Conservation (phyloP, 2,888 invertebrate genomes). For the Dryobota labecula region DNA sequence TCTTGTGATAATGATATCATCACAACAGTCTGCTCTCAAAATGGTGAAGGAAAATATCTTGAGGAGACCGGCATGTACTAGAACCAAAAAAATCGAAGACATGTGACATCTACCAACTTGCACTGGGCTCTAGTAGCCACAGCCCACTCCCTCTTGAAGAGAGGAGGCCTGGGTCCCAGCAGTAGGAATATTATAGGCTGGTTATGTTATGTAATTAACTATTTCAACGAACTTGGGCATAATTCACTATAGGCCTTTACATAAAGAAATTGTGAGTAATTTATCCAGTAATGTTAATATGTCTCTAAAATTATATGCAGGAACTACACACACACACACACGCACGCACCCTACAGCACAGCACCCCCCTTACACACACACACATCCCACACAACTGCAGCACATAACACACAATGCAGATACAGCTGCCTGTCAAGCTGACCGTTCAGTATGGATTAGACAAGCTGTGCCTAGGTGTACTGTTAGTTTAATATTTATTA, state of each 20-base stretch:
- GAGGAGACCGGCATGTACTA: too few species aligned
- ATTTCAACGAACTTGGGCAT: slow-evolving; percentile 15
- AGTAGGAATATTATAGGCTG: too few species aligned
- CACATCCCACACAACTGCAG: too few species aligned
- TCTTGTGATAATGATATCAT: too few species aligned
- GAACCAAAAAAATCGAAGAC: background rate
- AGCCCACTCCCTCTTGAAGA: background rate
- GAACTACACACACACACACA: too few species aligned
- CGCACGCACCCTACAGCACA: too few species aligned
- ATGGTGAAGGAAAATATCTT: too few species aligned
- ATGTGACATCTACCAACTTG: background rate
- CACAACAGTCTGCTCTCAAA: too few species aligned
- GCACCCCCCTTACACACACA: too few species aligned
- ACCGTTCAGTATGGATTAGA: background rate
- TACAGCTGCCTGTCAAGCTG: slow-evolving; percentile 15
- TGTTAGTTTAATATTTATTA: background rate
- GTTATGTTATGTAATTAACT: too few species aligned
- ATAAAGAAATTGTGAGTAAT: slow-evolving; percentile 27
- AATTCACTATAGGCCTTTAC: background rate
- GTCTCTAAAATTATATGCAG: slow-evolving; percentile 6
- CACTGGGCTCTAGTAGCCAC: background rate
- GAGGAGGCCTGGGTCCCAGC: too few species aligned
- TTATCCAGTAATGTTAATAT: slow-evolving; percentile 1
- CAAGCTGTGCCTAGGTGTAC: background rate
- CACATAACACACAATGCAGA: too few species aligned